phyloP scores from a whole-genome alignment of 2,797 vertebrate genomes.

The Salmo trutta region DNA sequence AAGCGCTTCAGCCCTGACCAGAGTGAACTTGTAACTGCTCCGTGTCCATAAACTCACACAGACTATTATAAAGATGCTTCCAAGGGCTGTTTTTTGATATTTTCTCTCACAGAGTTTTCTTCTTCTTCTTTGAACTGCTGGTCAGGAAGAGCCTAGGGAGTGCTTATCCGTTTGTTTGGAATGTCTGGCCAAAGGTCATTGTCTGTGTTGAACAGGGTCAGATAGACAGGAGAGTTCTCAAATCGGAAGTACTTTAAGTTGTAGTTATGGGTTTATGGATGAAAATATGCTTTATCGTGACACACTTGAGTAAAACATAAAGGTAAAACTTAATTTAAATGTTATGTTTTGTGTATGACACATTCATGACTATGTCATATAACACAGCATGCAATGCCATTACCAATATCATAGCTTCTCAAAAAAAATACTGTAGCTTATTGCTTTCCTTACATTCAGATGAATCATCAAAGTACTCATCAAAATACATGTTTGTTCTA shows the following conservation, averaged over 20 bases:
- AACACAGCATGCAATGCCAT: not conserved
- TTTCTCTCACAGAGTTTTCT: not conserved
- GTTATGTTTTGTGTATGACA: not conserved
- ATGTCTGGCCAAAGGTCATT: constrained; percentile 12
- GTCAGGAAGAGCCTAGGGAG: not conserved
- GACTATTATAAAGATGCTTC: not conserved
- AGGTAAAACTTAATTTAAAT: too few species aligned
- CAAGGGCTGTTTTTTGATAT: not conserved
- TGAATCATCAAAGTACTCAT: not conserved
- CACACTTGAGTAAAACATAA: not conserved
- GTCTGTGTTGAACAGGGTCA: constrained; percentile 3
- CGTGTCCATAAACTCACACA: constrained; percentile 24
- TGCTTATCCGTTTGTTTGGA: not conserved
- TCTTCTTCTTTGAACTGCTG: not conserved
- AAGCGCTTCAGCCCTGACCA: constrained; percentile 10
- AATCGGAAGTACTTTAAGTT: not conserved
- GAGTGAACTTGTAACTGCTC: constrained; percentile 32
- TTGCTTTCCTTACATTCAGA: not conserved
- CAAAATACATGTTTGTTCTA: not conserved
- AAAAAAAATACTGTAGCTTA: not conserved
- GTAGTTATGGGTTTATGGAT: not conserved
- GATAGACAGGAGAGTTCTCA: constrained; percentile 1
- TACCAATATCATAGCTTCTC: not conserved
- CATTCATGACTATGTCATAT: not conserved
- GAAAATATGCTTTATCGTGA: not conserved